A percentile compares a stretch with the other conserved stretches of the same genome.
These are phyloP conservation scores for Microtus montanus DNA, from an alignment of 2,113 vertebrate genomes.

Conservation along the genomic window DNA sequence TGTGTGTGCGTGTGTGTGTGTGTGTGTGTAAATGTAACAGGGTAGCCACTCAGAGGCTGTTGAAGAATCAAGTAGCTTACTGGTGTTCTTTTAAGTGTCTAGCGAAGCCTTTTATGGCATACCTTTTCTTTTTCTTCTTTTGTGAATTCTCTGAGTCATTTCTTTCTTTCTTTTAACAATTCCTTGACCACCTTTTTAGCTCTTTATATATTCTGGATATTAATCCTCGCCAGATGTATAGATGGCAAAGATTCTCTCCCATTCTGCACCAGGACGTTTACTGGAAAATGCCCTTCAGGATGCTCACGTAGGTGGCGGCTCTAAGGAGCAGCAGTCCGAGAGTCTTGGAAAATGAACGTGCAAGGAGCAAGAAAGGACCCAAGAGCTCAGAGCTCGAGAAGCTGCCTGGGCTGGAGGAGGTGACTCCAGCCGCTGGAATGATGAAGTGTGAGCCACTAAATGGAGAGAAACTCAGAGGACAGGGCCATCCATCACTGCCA, in stretches of 20 bases:
- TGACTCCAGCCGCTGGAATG: constrained; percentile 70
- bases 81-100: constrained; percentile 37
- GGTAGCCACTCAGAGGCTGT: background rate
- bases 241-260: background rate
- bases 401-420: constrained; percentile 42
- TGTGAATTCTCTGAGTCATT: background rate
- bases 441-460: constrained; percentile 70
- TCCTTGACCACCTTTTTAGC: background rate
- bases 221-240: background rate
- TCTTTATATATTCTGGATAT: background rate
- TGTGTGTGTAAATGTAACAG: too few species aligned
- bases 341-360: background rate
- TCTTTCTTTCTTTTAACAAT: background rate
- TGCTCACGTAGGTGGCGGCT: constrained; percentile 39
- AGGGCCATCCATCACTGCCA: constrained; percentile 64
- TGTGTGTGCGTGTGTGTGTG: background rate
- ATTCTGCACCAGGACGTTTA: background rate
- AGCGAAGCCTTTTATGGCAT: background rate
- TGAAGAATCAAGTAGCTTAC: background rate
- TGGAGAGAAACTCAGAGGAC: constrained; percentile 47
- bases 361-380: constrained; percentile 19
- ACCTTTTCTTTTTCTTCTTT: background rate
- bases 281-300: constrained; percentile 41
- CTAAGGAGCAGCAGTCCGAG: constrained; percentile 33
- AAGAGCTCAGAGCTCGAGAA: constrained; percentile 38